Evolutionary conservation across 2,797 vertebrate species (phyloP).

Genomic region (Rhinophrynus dorsalis): DNA sequence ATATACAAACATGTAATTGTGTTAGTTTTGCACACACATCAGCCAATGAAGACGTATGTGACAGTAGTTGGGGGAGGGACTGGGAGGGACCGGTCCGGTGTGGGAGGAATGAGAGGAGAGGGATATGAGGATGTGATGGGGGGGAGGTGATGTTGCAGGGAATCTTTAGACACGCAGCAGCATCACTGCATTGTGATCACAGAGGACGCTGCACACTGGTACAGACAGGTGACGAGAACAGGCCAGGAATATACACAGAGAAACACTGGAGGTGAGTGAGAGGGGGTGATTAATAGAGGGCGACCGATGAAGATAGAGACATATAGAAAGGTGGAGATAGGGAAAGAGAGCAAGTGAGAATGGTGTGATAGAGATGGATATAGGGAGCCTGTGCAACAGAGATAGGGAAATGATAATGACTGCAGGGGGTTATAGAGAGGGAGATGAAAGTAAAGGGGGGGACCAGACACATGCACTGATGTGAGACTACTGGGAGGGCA

Average conservation of each 20-base stretch:
- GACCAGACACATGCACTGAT: too few relatives aligned
- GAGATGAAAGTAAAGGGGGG: too few relatives aligned
- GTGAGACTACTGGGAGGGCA: not conserved
- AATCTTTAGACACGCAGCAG: conserved; percentile 5
- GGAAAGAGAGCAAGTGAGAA: not conserved
- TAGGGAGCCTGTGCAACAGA: not conserved
- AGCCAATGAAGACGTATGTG: not conserved
- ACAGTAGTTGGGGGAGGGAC: not conserved
- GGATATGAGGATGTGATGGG: conserved; percentile 3
- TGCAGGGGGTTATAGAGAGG: too few relatives aligned
- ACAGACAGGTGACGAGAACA: not conserved
- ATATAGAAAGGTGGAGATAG: not conserved
- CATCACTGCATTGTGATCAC: conserved; percentile 15
- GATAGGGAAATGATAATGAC: too few relatives aligned
- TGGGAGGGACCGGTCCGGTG: not conserved
- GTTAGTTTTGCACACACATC: not conserved
- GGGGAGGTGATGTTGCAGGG: not conserved
- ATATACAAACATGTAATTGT: too few relatives aligned
- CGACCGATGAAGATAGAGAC: too few relatives aligned
- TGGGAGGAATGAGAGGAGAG: not conserved
- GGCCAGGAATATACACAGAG: not conserved
- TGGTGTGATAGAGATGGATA: not conserved
- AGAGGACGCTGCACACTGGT: conserved; percentile 9
- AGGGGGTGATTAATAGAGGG: too few relatives aligned
- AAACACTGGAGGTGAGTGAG: not conserved